Percentiles rank a stretch among this genome's conserved stretches.
Evolutionary conservation across 2,888 invertebrate species (phyloP).

Genomic region (Microdon myrmicae): DNA sequence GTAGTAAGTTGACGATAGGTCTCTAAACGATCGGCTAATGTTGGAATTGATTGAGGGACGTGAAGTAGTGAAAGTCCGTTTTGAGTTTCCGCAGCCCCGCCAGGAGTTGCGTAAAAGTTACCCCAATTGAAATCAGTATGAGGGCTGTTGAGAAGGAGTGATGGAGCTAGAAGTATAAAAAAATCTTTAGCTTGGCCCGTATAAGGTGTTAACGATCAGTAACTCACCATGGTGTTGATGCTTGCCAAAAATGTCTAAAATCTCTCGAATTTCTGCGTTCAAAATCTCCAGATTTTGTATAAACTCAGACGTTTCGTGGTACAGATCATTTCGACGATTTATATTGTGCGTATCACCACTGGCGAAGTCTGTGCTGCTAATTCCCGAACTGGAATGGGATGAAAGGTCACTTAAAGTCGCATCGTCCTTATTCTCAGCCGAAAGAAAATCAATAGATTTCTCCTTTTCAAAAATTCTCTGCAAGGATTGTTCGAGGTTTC

Average conservation of each 20-base stretch:
- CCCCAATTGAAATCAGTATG: conserved; percentile 62
- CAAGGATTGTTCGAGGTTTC: conserved; percentile 82
- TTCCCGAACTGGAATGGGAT: conserved; percentile 70
- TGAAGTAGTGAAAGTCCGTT: conserved; percentile 54
- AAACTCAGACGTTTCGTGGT: conserved; percentile 75
- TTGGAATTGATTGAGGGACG: conserved; percentile 64
- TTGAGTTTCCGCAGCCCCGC: conserved; percentile 18
- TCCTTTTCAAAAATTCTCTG: conserved; percentile 69
- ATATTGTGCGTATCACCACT: conserved; percentile 67
- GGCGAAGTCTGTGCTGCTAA: conserved; percentile 76
- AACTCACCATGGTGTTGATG: conserved; percentile 66
- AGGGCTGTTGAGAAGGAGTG: conserved; percentile 45
- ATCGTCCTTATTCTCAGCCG: conserved; percentile 69
- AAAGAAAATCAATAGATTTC: conserved; percentile 60
- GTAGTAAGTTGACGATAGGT: conserved; percentile 70
- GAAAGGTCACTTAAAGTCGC: conserved; percentile 76
- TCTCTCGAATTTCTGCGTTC: conserved; percentile 77
- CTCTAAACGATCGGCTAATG: conserved; percentile 70
- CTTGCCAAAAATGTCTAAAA: conserved; percentile 75
- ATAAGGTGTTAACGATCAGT: no score
- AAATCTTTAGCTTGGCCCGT: background rate
- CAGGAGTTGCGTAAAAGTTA: conserved; percentile 56
- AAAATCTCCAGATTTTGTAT: conserved; percentile 77
- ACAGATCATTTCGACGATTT: conserved; percentile 64
- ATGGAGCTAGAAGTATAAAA: conserved; percentile 8